Conservation (phyloP, 2,113 vertebrate species). For the Fregata magnificens region DNA sequence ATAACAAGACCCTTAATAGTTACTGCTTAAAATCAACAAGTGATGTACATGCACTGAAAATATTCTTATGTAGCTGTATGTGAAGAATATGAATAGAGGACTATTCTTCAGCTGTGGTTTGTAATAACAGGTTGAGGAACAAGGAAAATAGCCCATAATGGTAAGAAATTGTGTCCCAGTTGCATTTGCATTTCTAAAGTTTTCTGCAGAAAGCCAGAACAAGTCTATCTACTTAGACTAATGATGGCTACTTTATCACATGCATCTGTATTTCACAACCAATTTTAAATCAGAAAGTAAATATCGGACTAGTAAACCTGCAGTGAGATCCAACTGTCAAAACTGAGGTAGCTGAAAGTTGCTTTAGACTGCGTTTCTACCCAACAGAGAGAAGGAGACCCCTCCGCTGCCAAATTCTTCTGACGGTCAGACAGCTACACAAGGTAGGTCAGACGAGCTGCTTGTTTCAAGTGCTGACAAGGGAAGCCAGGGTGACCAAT, state of each 20-base stretch:
- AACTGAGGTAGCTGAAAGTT: not conserved
- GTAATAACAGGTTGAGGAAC: not conserved
- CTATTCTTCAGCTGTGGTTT: not conserved
- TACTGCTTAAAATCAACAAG: not conserved
- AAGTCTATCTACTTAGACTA: not conserved
- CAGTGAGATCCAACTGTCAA: not conserved
- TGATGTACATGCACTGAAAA: not conserved
- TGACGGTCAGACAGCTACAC: not conserved
- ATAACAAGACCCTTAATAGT: not conserved
- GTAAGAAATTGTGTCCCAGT: not conserved
- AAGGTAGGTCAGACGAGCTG: not conserved
- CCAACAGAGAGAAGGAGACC: not conserved
- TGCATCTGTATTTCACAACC: not conserved
- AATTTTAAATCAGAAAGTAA: not conserved
- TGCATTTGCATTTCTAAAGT: not conserved
- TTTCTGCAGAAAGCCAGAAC: not conserved
- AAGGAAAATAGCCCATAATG: not conserved
- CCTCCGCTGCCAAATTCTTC: not conserved
- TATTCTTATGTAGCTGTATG: not conserved
- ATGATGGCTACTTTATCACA: not conserved
- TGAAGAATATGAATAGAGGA: not conserved
- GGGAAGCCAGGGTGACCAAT: not conserved
- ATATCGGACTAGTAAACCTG: not conserved
- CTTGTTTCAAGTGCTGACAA: not conserved
- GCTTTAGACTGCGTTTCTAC: not conserved